Evolutionary conservation across 2,113 vertebrate genomes (phyloP).

Genomic region (Okapia johnstoni): DNA sequence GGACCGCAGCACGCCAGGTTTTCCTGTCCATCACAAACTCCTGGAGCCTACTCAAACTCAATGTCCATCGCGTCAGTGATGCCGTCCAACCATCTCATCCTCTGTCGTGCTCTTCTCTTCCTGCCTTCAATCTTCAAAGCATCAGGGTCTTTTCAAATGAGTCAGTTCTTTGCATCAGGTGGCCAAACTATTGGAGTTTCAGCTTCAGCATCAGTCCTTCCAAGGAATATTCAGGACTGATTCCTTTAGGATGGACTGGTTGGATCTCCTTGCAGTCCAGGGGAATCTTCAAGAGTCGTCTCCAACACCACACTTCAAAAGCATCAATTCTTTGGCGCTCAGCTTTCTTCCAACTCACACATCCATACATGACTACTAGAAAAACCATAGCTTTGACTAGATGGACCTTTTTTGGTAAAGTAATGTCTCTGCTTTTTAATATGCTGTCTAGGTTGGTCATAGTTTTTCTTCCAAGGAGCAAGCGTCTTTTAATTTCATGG

Average conservation of each 20-base stretch:
- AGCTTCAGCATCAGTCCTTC: neutral
- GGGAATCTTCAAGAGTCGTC: neutral
- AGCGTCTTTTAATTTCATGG: neutral
- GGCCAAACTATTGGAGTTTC: neutral
- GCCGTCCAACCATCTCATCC: neutral
- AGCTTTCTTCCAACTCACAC: neutral
- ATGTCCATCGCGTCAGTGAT: neutral
- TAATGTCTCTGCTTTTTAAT: neutral
- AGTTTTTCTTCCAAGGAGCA: neutral
- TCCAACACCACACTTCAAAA: neutral
- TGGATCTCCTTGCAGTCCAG: neutral
- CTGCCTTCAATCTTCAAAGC: accelerated
- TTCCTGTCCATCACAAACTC: neutral
- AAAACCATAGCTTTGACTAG: neutral
- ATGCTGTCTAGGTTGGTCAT: neutral
- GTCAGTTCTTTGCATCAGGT: neutral
- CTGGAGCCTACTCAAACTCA: neutral
- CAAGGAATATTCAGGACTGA: neutral
- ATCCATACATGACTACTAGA: neutral
- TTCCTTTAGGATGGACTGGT: neutral
- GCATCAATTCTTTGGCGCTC: neutral
- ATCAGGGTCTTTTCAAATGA: neutral
- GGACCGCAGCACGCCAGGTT: neutral
- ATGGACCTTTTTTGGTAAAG: neutral
- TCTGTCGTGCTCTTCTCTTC: neutral